Evolutionary conservation across 2,888 invertebrate genomes (phyloP), one percentile per base, ranked within the genome.

Genomic region (Belgica antarctica): DNA sequence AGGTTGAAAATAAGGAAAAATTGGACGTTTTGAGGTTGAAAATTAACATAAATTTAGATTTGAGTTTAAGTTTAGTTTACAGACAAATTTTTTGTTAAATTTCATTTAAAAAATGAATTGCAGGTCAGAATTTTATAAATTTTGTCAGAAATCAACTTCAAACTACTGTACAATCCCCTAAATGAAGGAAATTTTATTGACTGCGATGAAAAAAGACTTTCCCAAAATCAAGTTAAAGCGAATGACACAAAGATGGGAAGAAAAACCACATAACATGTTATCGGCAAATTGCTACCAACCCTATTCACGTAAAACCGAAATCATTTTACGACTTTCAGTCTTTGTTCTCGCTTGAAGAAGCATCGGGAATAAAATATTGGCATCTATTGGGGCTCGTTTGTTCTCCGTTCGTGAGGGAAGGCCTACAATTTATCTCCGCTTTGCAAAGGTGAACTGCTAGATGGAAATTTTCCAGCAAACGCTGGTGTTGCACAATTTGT

Each of bases 281-380:
- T 52, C 52, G 47, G 47, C 47, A 66, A 66, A 66, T 66, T 66
- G 65, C 41, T 47, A 4, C 65, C 65, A 46, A 47, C 65, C 65
- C 65, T 66, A 66, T 66, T 66, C 65, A 25, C 25, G 65, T 66
- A 41, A 34, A 66, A 47, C 2, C 17, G 12, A 66, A 47, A 17
- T 47, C 27, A 25, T 66, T 66, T 66, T 66, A 66, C 65, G 65
- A 66, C 47, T 47, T n/a, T 4, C n/a, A 52, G 52, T 52, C 52
- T 52, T 52, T 52, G 22, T 22, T 3, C 22, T 52, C 22, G 52
- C 52, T 52, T 19, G 7, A 22, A 22, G 12, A 52, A 52, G 8
- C 22, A 52, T 52, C 22, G 52, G n/a, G 52, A 52, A 22, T 52
- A 52, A 22, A n/a, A 52, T 52, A 52, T 41, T 15, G 41, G 15